phyloP scores from a whole-genome alignment of 2,797 vertebrate species.

The Erpetoichthys calabaricus region DNA sequence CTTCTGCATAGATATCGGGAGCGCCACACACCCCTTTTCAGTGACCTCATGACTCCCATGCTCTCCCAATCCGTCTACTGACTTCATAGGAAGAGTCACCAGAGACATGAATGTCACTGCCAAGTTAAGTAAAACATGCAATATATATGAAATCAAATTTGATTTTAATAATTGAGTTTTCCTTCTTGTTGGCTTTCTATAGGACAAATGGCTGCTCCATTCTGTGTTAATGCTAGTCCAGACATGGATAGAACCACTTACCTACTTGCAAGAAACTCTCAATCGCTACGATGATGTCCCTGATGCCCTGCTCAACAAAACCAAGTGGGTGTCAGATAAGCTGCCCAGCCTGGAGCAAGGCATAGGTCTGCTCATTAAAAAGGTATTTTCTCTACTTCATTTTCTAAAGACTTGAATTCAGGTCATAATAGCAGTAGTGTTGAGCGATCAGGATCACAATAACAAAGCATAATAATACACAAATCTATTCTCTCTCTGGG shows the following conservation, averaged over 20 bases:
- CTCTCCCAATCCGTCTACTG: no score
- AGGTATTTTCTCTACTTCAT: constrained; percentile 25
- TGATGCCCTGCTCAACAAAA: constrained; percentile 46
- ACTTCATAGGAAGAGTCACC: no score
- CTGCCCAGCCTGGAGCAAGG: constrained; percentile 52
- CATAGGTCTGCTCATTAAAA: constrained; percentile 47
- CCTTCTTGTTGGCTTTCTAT: neutral
- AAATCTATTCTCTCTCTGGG: no score
- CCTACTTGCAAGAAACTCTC: constrained; percentile 45
- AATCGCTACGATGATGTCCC: constrained; percentile 39
- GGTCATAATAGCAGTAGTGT: no score
- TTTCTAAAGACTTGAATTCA: neutral
- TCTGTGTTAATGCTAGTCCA: constrained; percentile 51
- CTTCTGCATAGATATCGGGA: no score
- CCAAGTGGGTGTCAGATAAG: constrained; percentile 55
- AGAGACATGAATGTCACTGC: no score
- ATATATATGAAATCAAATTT: no score
- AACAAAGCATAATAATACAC: no score
- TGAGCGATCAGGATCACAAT: no score
- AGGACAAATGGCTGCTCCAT: constrained; percentile 55
- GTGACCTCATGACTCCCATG: no score
- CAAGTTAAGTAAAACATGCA: no score
- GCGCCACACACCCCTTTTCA: no score
- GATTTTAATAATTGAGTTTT: neutral
- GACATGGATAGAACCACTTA: constrained; percentile 47